phyloP scores from a whole-genome alignment of 2,113 vertebrate species.

The Madoqua kirkii region DNA sequence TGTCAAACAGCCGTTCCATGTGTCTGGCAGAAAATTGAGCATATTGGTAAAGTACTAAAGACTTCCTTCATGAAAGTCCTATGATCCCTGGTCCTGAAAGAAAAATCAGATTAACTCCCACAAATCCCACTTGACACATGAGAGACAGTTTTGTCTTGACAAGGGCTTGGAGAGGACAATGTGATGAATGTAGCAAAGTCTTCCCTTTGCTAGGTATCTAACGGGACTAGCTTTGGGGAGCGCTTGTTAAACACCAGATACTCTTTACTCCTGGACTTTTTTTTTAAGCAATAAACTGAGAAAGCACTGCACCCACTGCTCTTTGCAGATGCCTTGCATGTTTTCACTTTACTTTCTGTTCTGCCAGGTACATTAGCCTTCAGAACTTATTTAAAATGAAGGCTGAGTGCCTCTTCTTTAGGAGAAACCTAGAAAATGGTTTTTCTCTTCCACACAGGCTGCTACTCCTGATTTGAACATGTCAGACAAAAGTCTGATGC shows the following conservation, averaged over 20 bases:
- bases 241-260: background rate
- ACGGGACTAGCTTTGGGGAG: background rate
- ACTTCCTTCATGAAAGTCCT: constrained; percentile 37
- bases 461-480: constrained; percentile 38
- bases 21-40: constrained; percentile 40
- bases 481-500: constrained; percentile 29
- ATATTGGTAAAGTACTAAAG: constrained; percentile 33
- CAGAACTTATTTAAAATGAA: constrained; percentile 46
- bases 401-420: background rate
- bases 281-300: background rate
- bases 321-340: background rate
- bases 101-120: constrained; percentile 53
- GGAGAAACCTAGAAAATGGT: constrained; percentile 11
- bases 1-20: constrained; percentile 34
- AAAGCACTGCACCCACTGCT: background rate
- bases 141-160: constrained; percentile 60
- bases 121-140: constrained; percentile 66
- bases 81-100: constrained; percentile 11
- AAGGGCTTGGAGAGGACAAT: constrained; percentile 57
- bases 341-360: constrained; percentile 21
- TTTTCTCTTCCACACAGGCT: constrained; percentile 58
- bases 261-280: background rate
- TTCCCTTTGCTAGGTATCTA: background rate
- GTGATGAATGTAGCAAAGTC: constrained; percentile 50
- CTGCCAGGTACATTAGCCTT: background rate